Evolutionary conservation across 2,888 invertebrate genomes (phyloP), one percentile per base, ranked within the genome.

Genomic region (Meganola albula): DNA sequence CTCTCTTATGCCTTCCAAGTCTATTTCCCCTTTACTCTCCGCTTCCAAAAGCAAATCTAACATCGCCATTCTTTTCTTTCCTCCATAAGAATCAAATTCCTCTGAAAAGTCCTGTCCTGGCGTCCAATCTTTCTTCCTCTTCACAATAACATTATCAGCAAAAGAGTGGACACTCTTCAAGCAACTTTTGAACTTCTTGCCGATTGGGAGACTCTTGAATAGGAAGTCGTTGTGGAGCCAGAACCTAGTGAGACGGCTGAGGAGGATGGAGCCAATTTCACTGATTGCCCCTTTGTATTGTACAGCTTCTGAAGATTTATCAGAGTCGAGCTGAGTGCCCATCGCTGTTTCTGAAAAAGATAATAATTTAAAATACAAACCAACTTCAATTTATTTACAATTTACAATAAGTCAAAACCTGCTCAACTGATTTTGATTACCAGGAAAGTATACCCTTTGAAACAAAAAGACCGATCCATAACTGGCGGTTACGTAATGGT

Each of bases 11-110:
- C 91, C 91, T 24, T 88, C 72, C 44, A 90, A 74, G 24, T 88
- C 88, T 11, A 92, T 75, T 41, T 87, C 75, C 4, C 88, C 89
- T 40, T 88, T 87, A 20, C 80, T 80, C 48, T 87, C 88, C 1
- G 88, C 87, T 37, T 89, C 88, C 4, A 92, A 54, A 8, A 92
- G 56, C 8, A 92, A 72, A 67, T 92, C 92, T 37, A 92, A 67
- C 63, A 92, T 89, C 0, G 90, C 90, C 60, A 89, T 72, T 55
- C 88, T 87, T 42, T 83, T 88, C 39, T 88, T 85, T 1, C 18
- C 34, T 0, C 51, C 45, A 5, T 38, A 3, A n/a, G 9, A 11
- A 26, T 47, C 28, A 14, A 20, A 2, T 7, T 42, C 40, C 13
- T 32, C 36, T 1, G 18, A 35, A 4, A 47, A 30, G 1, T 39